phyloP scores from a whole-genome alignment of 2,888 invertebrate species.

The Platynereis dumerilii region DNA sequence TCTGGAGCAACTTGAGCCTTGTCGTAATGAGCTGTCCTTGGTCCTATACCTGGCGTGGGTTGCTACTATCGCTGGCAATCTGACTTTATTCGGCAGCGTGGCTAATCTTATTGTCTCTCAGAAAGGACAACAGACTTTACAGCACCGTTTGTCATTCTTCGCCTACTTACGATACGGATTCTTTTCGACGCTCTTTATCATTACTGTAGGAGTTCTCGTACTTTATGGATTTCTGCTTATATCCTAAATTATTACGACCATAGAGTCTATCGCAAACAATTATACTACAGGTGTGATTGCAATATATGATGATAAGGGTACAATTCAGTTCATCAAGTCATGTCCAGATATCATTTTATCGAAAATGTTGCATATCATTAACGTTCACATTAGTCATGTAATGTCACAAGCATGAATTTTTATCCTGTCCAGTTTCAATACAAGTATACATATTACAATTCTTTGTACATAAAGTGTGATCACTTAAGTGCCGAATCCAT shows the following conservation, averaged over 20 bases:
- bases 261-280: too few relatives aligned
- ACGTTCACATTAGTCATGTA: too few relatives aligned
- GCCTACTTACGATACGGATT: conserved; percentile 17
- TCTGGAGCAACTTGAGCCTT: conserved; percentile 37
- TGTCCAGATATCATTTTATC: too few relatives aligned
- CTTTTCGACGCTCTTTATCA: conserved; percentile 11
- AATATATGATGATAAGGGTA: too few relatives aligned
- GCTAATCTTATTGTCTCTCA: conserved; percentile 39
- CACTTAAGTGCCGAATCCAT: too few relatives aligned
- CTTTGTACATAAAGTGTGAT: too few relatives aligned
- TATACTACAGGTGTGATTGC: not conserved
- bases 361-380: too few relatives aligned
- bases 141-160: conserved; percentile 12
- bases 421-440: too few relatives aligned
- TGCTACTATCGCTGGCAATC: conserved; percentile 39
- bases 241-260: not conserved
- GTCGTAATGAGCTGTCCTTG: conserved; percentile 31
- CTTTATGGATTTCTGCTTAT: conserved; percentile 13
- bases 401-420: too few relatives aligned
- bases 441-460: too few relatives aligned
- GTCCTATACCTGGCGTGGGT: conserved; percentile 40
- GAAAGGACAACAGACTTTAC: conserved; percentile 18
- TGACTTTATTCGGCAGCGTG: conserved; percentile 41
- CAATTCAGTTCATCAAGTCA: too few relatives aligned
- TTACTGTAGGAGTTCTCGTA: conserved; percentile 7